Evolutionary conservation across 2,888 invertebrate genomes (phyloP).

Genomic region (Agrotis segetum): DNA sequence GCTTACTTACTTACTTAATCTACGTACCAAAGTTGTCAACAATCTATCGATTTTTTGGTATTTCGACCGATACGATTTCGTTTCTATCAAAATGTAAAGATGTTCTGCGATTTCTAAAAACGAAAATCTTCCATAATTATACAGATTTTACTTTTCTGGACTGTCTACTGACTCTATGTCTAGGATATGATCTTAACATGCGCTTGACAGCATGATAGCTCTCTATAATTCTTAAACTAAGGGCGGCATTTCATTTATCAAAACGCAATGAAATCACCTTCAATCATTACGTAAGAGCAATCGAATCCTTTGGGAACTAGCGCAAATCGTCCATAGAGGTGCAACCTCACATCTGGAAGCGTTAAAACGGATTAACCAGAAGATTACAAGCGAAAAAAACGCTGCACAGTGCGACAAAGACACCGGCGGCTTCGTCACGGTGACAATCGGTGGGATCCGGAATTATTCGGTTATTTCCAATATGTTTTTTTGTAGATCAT

Average conservation of each 20-base stretch:
- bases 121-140: too few relatives aligned
- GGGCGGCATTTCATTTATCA: not conserved
- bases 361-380: slow-evolving; percentile 89
- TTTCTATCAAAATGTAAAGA: too few relatives aligned
- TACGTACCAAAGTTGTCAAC: too few relatives aligned
- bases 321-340: slow-evolving; percentile 72
- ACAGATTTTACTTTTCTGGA: too few relatives aligned
- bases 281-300: slow-evolving; percentile 62
- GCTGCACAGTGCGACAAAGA: slow-evolving; percentile 80
- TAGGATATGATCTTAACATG: too few relatives aligned
- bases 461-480: slow-evolving; percentile 84
- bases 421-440: slow-evolving; percentile 86
- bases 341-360: slow-evolving; percentile 87
- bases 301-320: slow-evolving; percentile 71
- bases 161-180: too few relatives aligned
- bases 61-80: too few relatives aligned
- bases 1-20: too few relatives aligned
- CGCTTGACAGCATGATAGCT: too few relatives aligned
- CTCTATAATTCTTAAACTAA: too few relatives aligned
- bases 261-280: slow-evolving; percentile 15
- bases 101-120: too few relatives aligned
- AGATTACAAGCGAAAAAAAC: slow-evolving; percentile 87
- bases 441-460: slow-evolving; percentile 87
- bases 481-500: slow-evolving; percentile 76
- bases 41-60: too few relatives aligned